phyloP scores from a whole-genome alignment of 2,797 vertebrate species.

The Choloepus didactylus region DNA sequence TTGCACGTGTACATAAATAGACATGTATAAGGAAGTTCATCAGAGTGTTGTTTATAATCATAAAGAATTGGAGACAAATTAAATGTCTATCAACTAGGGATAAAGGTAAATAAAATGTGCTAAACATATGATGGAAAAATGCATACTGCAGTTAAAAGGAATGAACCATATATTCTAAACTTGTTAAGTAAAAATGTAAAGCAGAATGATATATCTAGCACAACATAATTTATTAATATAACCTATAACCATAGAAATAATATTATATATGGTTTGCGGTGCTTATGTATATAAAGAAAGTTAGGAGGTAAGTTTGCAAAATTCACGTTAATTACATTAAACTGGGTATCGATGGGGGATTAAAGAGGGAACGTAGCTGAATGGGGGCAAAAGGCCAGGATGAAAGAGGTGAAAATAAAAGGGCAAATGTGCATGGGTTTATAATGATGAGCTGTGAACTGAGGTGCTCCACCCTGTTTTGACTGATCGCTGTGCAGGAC shows the following conservation, averaged over 20 bases:
- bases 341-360: background rate
- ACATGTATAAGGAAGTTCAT: background rate
- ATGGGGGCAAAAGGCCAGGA: background rate
- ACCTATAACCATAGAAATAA: background rate
- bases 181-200: conserved; percentile 24
- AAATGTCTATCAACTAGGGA: background rate
- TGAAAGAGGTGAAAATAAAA: background rate
- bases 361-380: background rate
- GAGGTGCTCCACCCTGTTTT: background rate
- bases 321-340: background rate
- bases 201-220: background rate
- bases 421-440: background rate
- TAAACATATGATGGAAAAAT: conserved; percentile 30
- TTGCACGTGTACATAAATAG: background rate
- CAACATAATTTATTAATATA: background rate
- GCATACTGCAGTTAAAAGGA: background rate
- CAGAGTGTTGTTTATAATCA: background rate
- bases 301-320: background rate
- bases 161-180: background rate
- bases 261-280: background rate
- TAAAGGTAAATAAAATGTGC: conserved; percentile 30
- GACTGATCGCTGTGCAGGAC: background rate
- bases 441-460: background rate
- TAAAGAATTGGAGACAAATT: background rate
- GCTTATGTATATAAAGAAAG: background rate